Evolutionary conservation across 1,140 invertebrate genomes (phyloP).

Genomic region (Drosophila bocqueti): DNA sequence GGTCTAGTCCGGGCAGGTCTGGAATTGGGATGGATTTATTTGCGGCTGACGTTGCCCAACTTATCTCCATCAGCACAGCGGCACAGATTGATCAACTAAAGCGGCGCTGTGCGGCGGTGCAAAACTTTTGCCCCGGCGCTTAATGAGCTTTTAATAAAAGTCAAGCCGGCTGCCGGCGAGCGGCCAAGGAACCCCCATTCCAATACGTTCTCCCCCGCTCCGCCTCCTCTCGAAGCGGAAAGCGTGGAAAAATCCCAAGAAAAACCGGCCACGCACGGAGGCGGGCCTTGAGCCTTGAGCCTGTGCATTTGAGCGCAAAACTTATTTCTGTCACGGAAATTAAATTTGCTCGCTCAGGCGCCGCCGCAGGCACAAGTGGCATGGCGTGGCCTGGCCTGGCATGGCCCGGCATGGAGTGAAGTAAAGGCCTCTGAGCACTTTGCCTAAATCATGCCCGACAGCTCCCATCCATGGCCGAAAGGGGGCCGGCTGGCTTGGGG

Average conservation of each 20-base stretch:
- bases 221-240: conserved; percentile 6
- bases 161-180: conserved; percentile 44
- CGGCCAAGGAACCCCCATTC: conserved; percentile 12
- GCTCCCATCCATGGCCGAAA: conserved; percentile 44
- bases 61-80: conserved; percentile 46
- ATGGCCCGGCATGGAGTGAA: conserved; percentile 20
- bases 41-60: conserved; percentile 43
- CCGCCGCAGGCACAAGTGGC: conserved; percentile 53
- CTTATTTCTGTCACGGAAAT: conserved; percentile 84
- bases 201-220: background rate
- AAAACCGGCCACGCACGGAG: conserved; percentile 49
- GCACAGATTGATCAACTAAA: conserved; percentile 57
- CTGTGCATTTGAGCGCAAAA: conserved; percentile 83
- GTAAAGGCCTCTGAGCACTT: conserved; percentile 66
- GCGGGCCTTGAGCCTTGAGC: conserved; percentile 53
- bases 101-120: conserved; percentile 26
- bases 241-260: conserved; percentile 46
- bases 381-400: conserved; percentile 8
- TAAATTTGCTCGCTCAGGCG: conserved; percentile 78
- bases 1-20: conserved; percentile 22
- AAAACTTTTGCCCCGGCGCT: conserved; percentile 66
- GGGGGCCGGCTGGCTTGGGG: background rate
- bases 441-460: conserved; percentile 83
- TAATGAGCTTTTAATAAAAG: conserved; percentile 84
- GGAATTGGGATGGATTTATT: conserved; percentile 63